Base-by-base conservation (phyloP, 2,113 vertebrate species). In the Orientallactaga bullata region DNA sequence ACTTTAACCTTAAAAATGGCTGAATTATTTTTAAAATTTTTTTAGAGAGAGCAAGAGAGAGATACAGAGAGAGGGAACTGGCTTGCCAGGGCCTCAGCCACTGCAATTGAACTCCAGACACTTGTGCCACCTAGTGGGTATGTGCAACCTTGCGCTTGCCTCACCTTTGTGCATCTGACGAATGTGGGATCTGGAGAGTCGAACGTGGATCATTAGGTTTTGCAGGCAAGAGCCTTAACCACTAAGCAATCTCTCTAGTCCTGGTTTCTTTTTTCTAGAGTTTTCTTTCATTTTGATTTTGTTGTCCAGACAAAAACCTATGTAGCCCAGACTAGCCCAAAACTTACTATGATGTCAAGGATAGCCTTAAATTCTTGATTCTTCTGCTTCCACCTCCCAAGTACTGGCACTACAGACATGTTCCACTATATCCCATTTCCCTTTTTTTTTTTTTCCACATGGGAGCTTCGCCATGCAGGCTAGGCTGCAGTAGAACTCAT, bases 1-100 rank as follows among this genome's bases (percentile, higher is more conserved):
- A 88, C 21, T 74, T 83, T 58, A 26, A 91, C 47, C 39, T 91
- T 63, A 72, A 55, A 91, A 65, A 72, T 18, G n/a, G 15, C 85
- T 42, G 88, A 90, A 69, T 71, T 23, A 21, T 35, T 84, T 68
- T n/a, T 85, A 24, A 47, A n/a, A n/a, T n/a, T n/a, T 79, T 79
- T 35, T 9, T 24, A n/a, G 42, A 47, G 42, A n/a, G n/a, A n/a
- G n/a, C n/a, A n/a, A n/a, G n/a, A n/a, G n/a, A n/a, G n/a, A n/a
- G n/a, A n/a, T n/a, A 47, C 42, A 47, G 42, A 47, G 42, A 47
- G 42, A 8, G 42, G 8, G 42, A 47, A 47, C 8, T 47, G 42
- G 42, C 42, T 5, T 47, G 42, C 42, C 5, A 47, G 42, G 42
- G 42, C 42, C 42, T 47, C 42, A 47, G 42, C 42, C 42, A 47